These are phyloP conservation scores for Pangasius macronema DNA, from an alignment of 2,797 vertebrate genomes.

Conservation along the genomic window DNA sequence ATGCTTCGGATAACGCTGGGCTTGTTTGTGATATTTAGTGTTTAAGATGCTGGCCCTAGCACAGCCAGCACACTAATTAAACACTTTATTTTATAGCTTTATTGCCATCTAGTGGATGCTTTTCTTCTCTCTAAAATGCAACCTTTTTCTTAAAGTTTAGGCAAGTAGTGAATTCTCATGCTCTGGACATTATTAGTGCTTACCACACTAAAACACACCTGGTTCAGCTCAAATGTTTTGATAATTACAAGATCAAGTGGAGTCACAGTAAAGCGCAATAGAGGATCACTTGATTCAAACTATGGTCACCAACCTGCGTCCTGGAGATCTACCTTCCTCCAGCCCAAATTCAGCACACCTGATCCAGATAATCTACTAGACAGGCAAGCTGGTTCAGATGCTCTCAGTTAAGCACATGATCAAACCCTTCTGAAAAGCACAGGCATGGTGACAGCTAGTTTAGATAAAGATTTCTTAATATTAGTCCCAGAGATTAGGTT, in stretches of 20 bases:
- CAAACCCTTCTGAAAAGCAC: not conserved
- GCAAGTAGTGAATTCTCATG: not conserved
- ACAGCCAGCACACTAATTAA: not conserved
- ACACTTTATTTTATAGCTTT: slow-evolving; percentile 6
- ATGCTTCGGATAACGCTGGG: not conserved
- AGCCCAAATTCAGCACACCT: not conserved
- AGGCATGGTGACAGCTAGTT: not conserved
- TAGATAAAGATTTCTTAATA: not conserved
- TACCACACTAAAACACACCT: not conserved
- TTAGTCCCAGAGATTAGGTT: slow-evolving; percentile 1
- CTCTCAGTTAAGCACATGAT: not conserved
- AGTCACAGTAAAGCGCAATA: not conserved
- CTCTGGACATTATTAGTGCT: not conserved
- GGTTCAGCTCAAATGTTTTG: not conserved
- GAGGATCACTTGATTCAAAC: not conserved
- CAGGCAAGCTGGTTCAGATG: not conserved
- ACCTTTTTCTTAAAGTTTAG: not conserved
- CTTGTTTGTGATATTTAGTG: not conserved
- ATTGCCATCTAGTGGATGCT: slow-evolving; percentile 51
- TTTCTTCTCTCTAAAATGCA: not conserved
- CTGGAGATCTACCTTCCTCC: not conserved
- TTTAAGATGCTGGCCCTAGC: not conserved
- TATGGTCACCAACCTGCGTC: not conserved
- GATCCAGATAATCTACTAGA: not conserved
- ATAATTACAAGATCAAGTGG: not conserved